Conservation (phyloP, 1,140 invertebrate species). For the Platorchestia sp. region DNA sequence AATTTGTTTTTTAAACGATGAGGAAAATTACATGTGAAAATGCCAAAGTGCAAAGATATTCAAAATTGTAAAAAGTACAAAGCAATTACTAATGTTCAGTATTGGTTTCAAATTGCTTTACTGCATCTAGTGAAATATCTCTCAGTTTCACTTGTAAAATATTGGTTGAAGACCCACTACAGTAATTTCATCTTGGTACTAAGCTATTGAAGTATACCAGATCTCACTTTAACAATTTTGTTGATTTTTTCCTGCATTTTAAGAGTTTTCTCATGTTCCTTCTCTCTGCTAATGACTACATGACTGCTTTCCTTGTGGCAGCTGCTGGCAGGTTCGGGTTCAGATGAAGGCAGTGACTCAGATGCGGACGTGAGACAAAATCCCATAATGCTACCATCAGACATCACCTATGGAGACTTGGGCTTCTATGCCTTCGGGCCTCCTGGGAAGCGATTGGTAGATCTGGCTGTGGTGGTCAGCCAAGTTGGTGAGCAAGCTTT, state of each 20-base stretch:
- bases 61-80: no score
- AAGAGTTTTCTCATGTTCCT: background rate
- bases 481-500: slow-evolving; percentile 70
- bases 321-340: slow-evolving; percentile 61
- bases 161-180: no score
- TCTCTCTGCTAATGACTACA: background rate
- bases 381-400: slow-evolving; percentile 61
- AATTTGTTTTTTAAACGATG: no score
- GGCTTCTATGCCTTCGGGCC: slow-evolving; percentile 71
- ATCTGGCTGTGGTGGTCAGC: slow-evolving; percentile 71
- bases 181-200: no score
- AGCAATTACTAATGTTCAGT: no score
- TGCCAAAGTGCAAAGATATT: no score
- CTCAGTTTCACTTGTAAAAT: no score
- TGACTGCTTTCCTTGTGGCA: slow-evolving; percentile 40
- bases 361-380: background rate
- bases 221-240: no score
- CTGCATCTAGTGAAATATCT: no score
- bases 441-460: slow-evolving; percentile 70
- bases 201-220: no score
- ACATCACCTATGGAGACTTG: slow-evolving; percentile 72
- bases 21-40: no score
- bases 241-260: background rate
- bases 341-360: slow-evolving; percentile 59
- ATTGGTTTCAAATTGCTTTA: no score